Evolutionary conservation across 2,113 vertebrate species (phyloP).

Genomic region (Lagopus muta): DNA sequence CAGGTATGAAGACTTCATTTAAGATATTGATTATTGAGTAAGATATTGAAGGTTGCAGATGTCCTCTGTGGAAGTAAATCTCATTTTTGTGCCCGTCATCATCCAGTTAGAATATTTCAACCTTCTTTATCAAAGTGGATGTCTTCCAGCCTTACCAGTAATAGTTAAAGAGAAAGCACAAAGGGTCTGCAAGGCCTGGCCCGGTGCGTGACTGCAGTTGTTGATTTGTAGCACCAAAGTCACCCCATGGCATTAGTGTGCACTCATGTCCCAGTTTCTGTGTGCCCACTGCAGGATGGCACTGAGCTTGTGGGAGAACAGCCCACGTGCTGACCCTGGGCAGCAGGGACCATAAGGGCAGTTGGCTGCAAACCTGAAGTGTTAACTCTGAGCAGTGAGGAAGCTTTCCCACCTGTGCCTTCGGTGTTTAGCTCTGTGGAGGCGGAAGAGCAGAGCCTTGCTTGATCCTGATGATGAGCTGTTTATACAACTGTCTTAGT

Average conservation of each 20-base stretch:
- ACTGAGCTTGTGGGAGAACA: background rate
- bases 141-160: background rate
- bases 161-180: fast-evolving
- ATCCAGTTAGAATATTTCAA: background rate
- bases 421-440: background rate
- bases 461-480: slow-evolving; percentile 1
- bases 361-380: background rate
- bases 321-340: background rate
- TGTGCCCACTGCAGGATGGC: background rate
- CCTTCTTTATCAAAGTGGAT: background rate
- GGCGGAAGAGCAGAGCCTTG: background rate
- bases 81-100: background rate
- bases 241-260: background rate
- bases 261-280: background rate
- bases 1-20: background rate
- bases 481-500: slow-evolving; percentile 10
- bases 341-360: fast-evolving
- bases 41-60: background rate
- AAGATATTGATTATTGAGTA: background rate
- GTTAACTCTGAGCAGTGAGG: background rate
- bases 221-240: background rate
- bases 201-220: fast-evolving
- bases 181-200: background rate
- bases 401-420: background rate
- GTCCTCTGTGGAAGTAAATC: background rate